These are phyloP conservation scores for Drosophila suzukii DNA, from an alignment of 1,140 invertebrate genomes.

Conservation along the genomic window DNA sequence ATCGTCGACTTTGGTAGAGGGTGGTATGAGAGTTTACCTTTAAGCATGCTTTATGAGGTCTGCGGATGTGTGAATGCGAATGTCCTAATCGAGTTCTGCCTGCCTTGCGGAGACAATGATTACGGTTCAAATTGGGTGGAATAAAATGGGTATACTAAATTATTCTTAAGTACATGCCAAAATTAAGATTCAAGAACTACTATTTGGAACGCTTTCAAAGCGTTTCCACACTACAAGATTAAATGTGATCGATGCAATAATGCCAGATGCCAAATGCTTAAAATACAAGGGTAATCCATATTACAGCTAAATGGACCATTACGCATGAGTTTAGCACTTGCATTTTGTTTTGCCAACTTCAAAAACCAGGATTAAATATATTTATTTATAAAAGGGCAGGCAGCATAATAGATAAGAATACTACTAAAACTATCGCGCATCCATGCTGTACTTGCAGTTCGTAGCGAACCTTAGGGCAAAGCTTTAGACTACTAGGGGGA, in stretches of 20 bases:
- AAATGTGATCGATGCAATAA: slow-evolving; percentile 45
- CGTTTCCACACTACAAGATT: slow-evolving; percentile 26
- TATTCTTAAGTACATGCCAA: slow-evolving; percentile 36
- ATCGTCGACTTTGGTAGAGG: slow-evolving; percentile 20
- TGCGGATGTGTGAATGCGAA: slow-evolving; percentile 36
- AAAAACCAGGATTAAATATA: slow-evolving; percentile 47
- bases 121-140: slow-evolving; percentile 5
- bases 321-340: slow-evolving; percentile 13
- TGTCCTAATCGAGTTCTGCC: slow-evolving; percentile 7
- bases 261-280: slow-evolving; percentile 50
- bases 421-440: slow-evolving; percentile 40
- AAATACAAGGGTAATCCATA: slow-evolving; percentile 31
- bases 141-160: slow-evolving; percentile 35
- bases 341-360: slow-evolving; percentile 15
- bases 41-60: slow-evolving; percentile 56
- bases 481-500: slow-evolving; percentile 55
- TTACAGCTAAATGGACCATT: slow-evolving; percentile 42
- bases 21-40: slow-evolving; percentile 34
- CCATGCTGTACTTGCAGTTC: slow-evolving; percentile 48
- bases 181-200: slow-evolving; percentile 48
- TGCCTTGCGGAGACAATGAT: slow-evolving; percentile 17
- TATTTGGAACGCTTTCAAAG: slow-evolving; percentile 4
- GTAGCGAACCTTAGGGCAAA: slow-evolving; percentile 52
- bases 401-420: slow-evolving; percentile 26
- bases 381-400: slow-evolving; percentile 28